A percentile compares a stretch with the other conserved stretches of the same genome.
These are phyloP conservation scores for Mimachlamys varia DNA, from an alignment of 2,888 invertebrate species.

Conservation along the genomic window DNA sequence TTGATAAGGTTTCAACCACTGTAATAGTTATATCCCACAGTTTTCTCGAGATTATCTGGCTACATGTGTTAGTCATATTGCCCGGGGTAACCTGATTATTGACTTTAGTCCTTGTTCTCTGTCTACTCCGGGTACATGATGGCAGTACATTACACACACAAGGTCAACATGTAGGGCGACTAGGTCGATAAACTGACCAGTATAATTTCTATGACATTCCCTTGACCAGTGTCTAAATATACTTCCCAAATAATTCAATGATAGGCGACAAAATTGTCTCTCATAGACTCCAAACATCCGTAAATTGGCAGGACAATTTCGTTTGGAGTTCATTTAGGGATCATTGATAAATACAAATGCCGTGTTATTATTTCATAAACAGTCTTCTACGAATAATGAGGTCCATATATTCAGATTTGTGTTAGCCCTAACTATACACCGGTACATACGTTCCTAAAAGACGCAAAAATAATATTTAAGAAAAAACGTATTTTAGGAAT, in stretches of 20 bases:
- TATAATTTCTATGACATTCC: neutral
- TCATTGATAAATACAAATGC: neutral
- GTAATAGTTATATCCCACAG: no score
- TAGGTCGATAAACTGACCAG: neutral
- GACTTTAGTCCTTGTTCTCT: neutral
- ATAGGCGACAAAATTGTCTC: conserved; percentile 20
- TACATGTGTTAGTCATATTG: no score
- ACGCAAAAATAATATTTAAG: no score
- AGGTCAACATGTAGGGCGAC: neutral
- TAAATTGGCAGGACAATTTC: conserved; percentile 19
- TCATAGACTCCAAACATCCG: neutral
- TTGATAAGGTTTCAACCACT: no score
- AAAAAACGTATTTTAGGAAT: neutral
- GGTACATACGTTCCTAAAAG: no score
- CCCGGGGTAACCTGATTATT: neutral
- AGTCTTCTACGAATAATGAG: no score
- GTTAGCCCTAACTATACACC: no score
- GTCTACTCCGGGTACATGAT: neutral
- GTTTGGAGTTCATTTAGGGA: neutral
- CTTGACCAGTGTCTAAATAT: neutral
- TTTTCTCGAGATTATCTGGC: no score
- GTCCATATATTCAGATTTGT: no score
- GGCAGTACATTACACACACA: no score
- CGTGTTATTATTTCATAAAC: neutral
- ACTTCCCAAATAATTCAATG: neutral